Percentiles rank a stretch among this genome's conserved stretches.
phyloP scores from a whole-genome alignment of 2,888 invertebrate genomes.

The Syrphus vitripennis region DNA sequence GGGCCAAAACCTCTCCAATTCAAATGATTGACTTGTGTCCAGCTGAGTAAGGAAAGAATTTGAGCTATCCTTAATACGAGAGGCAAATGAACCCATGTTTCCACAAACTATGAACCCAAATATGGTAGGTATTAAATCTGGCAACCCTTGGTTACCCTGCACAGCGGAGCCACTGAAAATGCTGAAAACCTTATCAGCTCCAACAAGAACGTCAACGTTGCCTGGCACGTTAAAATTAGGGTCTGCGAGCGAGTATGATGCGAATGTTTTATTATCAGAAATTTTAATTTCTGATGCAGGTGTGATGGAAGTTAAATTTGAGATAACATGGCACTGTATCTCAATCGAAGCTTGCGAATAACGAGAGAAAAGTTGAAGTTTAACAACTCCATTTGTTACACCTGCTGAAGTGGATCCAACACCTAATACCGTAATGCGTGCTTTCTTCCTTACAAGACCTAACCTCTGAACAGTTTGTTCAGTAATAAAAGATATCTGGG shows the following conservation, averaged over 20 bases:
- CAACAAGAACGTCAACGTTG: neutral
- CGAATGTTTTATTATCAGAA: neutral
- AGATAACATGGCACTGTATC: constrained; percentile 8
- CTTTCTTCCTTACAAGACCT: neutral
- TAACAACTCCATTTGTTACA: neutral
- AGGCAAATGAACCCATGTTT: neutral
- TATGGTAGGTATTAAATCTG: constrained; percentile 5
- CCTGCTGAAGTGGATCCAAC: constrained; percentile 7
- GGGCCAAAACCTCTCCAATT: constrained; percentile 7
- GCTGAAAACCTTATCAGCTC: constrained; percentile 5
- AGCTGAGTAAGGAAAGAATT: constrained; percentile 2
- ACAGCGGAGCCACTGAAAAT: constrained; percentile 2
- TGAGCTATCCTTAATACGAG: neutral
- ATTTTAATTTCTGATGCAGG: neutral
- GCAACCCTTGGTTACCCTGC: neutral
- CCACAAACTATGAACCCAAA: constrained; percentile 14
- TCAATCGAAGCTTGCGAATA: neutral
- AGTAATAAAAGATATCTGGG: neutral
- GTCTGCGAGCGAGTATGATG: constrained; percentile 1
- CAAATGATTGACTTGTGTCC: neutral
- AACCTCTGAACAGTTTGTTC: constrained; percentile 10
- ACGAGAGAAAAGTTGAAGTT: neutral
- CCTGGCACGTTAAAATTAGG: neutral
- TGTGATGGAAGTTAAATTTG: constrained; percentile 12
- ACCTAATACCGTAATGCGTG: neutral